A percentile compares a stretch with the other conserved stretches of the same genome.
These are phyloP conservation scores for Phalacrocorax aristotelis DNA, from an alignment of 2,113 vertebrate species.

Conservation along the genomic window DNA sequence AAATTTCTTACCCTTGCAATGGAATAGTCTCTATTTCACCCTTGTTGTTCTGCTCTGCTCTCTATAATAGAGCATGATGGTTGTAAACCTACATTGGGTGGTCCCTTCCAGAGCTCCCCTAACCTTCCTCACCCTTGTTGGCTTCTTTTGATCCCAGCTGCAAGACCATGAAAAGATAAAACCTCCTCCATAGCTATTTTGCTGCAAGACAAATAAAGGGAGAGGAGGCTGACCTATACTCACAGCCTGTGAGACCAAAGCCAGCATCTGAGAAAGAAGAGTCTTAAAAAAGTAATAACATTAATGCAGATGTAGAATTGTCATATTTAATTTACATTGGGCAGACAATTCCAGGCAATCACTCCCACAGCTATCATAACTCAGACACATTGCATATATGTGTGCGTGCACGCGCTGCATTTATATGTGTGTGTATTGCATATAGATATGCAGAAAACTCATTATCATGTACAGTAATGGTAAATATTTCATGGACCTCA, in stretches of 20 bases:
- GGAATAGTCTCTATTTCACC: not conserved
- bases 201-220: not conserved
- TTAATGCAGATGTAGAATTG: slow-evolving; percentile 59
- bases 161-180: not conserved
- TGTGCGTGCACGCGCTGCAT: not conserved
- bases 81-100: not conserved
- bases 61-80: not conserved
- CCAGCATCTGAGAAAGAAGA: not conserved
- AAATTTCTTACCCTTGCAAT: not conserved
- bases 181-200: not conserved
- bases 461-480: not conserved
- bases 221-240: not conserved
- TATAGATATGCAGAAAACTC: slow-evolving; percentile 41
- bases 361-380: slow-evolving; percentile 57
- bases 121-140: not conserved
- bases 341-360: slow-evolving; percentile 58
- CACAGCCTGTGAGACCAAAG: not conserved
- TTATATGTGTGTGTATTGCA: slow-evolving; percentile 42
- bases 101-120: not conserved
- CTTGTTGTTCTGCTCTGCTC: not conserved
- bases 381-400: slow-evolving; percentile 30
- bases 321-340: slow-evolving; percentile 58
- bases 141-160: not conserved
- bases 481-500: slow-evolving; percentile 46
- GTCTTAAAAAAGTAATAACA: slow-evolving; percentile 49